Conservation (phyloP, 2,113 vertebrate species). For the Xiphias gladius region DNA sequence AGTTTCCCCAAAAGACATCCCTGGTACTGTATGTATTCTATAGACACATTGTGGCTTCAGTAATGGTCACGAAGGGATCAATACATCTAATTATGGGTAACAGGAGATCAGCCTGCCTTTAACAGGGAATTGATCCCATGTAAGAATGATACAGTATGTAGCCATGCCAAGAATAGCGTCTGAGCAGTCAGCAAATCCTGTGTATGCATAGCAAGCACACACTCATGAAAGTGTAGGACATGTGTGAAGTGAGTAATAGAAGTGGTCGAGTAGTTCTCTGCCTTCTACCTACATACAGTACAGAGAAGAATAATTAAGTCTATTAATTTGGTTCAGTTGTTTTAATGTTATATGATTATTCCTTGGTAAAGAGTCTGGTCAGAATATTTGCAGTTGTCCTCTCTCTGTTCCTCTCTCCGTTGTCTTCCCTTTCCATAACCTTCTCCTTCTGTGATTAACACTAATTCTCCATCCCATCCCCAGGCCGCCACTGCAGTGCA, state of each 20-base stretch:
- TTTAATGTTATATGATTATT: slow-evolving; percentile 4
- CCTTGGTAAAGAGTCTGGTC: slow-evolving; percentile 61
- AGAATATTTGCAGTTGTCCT: slow-evolving; percentile 75
- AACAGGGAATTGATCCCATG: slow-evolving; percentile 69
- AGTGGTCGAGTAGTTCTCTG: not conserved
- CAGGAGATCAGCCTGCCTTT: slow-evolving; percentile 68
- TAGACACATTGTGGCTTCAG: slow-evolving; percentile 59
- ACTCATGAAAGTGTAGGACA: not conserved
- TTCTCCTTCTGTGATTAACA: slow-evolving; percentile 78
- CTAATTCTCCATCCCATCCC: slow-evolving; percentile 85
- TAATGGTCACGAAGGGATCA: slow-evolving; percentile 59
- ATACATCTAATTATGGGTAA: slow-evolving; percentile 79
- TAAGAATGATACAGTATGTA: slow-evolving; percentile 61
- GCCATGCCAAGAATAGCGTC: slow-evolving; percentile 41
- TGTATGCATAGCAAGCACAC: not conserved
- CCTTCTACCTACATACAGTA: slow-evolving; percentile 1
- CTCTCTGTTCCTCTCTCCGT: slow-evolving; percentile 52
- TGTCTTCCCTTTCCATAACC: slow-evolving; percentile 59
- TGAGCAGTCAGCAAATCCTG: slow-evolving; percentile 33
- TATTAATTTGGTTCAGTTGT: not conserved
- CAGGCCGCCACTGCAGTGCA: slow-evolving; percentile 85
- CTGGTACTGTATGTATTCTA: slow-evolving; percentile 33
- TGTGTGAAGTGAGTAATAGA: not conserved
- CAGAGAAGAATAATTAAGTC: not conserved
- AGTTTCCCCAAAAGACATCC: slow-evolving; percentile 39